Evolutionary conservation across 2,797 vertebrate genomes (phyloP), one percentile per base, ranked within the genome.

Genomic region (Pseudopleuronectes americanus): DNA sequence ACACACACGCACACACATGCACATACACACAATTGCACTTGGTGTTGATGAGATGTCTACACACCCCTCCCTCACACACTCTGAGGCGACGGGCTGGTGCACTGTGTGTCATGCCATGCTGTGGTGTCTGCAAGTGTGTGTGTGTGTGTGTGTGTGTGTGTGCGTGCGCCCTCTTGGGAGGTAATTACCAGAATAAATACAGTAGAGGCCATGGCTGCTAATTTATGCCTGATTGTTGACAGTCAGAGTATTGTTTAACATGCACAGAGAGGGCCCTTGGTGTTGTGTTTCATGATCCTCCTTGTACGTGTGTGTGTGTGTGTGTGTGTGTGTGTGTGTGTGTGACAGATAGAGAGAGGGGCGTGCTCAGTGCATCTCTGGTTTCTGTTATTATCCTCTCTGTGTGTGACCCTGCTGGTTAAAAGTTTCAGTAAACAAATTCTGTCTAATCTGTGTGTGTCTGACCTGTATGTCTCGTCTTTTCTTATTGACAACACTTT

Each of bases 141-240:
- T 68, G 73, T 60, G 68, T 73, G 73, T 57, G 79, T 59, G 84
- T 43, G 13, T 43, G 41, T 66, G 78, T 84, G 68, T 61, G 33
- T 36, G 47, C 86, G 86, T 81, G 87, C 56, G 84, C 84, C 89
- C 95, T 93, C 94, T 77, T 87, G 94, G 94, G 95, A 95, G 92
- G 93, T 94, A 95, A 95, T 95, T 95, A 95, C 92, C 92, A 92
- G 93, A 94, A 94, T 94, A 95, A 95, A 94, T 93, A 95, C 92
- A 94, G 91, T 92, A 91, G 85, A 93, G 93, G 93, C 92, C 91
- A 87, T 71, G 83, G 89, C 88, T 93, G 93, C 87, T 95, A 94
- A 95, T 94, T 94, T 94, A 94, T 93, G 88, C 93, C 88, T 92
- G 93, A 95, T 93, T 95, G 94, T 95, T 95, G 93, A 95, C 93